Evolutionary conservation across 2,113 vertebrate species (phyloP), one percentile per base, ranked within the genome.

Genomic region (Strigops habroptila): DNA sequence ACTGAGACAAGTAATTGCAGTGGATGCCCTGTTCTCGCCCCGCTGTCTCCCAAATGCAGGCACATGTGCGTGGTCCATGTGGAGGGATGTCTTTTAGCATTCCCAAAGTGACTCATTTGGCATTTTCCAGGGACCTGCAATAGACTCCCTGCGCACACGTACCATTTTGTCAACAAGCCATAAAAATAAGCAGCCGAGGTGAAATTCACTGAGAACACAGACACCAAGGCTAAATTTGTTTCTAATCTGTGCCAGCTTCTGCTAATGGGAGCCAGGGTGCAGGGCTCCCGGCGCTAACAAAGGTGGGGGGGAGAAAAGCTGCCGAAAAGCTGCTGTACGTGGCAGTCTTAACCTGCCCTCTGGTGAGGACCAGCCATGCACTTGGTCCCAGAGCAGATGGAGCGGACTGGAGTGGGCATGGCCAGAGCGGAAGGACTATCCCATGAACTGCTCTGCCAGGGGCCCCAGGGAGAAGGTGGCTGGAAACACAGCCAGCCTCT

Each of bases 51-150:
- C 86, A 68, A 65, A 41, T 0, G 5, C 57, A 27, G 76, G 90
- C 83, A 82, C 77, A 6, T 44, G 79, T 67, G 89, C 33, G 1
- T 4, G 80, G 49, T 89, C 86, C 70, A 3, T 48, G 82, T 46
- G 74, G 86, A 95, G 51, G 49, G 91, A 97, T 74, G 79, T 1
- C 76, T 48, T 85, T 75, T 7, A 91, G 91, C 87, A 27, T 87
- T 85, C 87, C 90, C 92, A 70, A 30, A 94, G 92, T 94, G 91
- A 89, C 81, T 96, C 92, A 92, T 91, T 85, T 91, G 86, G 85
- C 95, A 89, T 96, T 96, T 97, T 93, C 74, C 91, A 92, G 94
- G 89, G 87, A 93, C 79, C 91, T 86, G 90, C 82, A 41, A 64
- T 43, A 95, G 86, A 59, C 41, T 90, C 57, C 89, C 87, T 0